These are phyloP conservation scores for Cairina moschata DNA, from an alignment of 2,113 vertebrate species.

Conservation along the genomic window DNA sequence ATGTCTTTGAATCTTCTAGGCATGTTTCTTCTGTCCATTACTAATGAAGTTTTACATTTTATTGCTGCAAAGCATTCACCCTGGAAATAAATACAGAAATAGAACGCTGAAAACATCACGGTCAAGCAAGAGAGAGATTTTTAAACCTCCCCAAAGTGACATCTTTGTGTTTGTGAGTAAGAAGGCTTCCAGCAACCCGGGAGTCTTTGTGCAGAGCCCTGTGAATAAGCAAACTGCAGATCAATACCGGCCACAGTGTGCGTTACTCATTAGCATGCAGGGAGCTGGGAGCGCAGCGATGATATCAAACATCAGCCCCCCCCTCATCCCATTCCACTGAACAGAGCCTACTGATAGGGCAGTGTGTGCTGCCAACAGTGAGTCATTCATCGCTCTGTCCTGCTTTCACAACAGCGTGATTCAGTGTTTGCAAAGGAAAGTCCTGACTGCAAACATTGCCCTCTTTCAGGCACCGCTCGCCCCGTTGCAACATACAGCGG, in stretches of 20 bases:
- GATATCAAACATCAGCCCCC: constrained; percentile 54
- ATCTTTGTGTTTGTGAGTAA: constrained; percentile 29
- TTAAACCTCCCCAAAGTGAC: not conserved
- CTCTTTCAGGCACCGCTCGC: constrained; percentile 16
- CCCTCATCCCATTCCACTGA: not conserved
- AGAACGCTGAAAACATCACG: not conserved
- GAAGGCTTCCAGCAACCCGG: not conserved
- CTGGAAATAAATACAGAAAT: not conserved
- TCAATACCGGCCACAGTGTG: constrained; percentile 41
- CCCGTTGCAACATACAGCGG: not conserved
- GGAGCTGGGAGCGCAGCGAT: constrained; percentile 32
- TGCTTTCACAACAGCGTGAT: constrained; percentile 51
- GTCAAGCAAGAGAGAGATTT: constrained; percentile 8
- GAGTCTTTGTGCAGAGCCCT: not conserved
- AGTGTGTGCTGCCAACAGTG: constrained; percentile 60
- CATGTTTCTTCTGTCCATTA: not conserved
- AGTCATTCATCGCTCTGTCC: constrained; percentile 48
- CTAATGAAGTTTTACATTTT: not conserved
- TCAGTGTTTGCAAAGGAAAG: constrained; percentile 58
- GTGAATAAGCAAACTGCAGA: constrained; percentile 46
- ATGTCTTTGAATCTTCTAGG: not conserved
- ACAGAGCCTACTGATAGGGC: constrained; percentile 59
- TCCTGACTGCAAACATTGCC: constrained; percentile 42
- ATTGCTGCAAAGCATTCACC: not conserved
- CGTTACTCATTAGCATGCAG: constrained; percentile 40